phyloP scores from a whole-genome alignment of 2,888 invertebrate genomes.

The Monoplex corrugatus region DNA sequence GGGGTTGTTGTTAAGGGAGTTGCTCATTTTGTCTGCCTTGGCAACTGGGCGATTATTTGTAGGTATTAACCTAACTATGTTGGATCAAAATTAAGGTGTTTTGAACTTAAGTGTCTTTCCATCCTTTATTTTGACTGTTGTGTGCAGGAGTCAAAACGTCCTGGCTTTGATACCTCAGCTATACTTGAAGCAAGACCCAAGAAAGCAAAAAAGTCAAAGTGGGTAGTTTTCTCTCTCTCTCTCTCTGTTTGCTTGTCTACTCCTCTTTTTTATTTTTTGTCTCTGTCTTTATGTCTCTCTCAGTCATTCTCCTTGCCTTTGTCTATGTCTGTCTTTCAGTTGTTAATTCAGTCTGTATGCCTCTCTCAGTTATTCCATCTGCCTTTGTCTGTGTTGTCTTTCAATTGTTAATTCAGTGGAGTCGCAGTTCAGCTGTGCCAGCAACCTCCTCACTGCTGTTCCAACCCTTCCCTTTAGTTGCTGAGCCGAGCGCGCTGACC shows the following conservation, averaged over 20 bases:
- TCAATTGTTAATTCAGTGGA: not conserved
- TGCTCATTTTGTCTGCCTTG: no score
- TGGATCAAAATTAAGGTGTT: no score
- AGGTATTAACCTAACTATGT: no score
- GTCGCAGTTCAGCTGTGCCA: no score
- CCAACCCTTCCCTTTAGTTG: no score
- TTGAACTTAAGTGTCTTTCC: no score
- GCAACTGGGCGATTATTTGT: no score
- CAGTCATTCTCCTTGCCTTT: not conserved
- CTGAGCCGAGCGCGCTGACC: no score
- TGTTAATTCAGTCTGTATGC: not conserved
- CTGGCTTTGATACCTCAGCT: slow-evolving; percentile 37
- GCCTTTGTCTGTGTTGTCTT: not conserved
- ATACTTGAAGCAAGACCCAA: slow-evolving; percentile 38
- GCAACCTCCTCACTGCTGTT: no score
- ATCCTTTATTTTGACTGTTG: no score
- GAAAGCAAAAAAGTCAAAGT: slow-evolving; percentile 44
- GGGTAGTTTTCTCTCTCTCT: not conserved
- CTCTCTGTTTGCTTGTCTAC: not conserved
- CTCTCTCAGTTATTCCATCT: not conserved
- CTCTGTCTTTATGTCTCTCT: no score
- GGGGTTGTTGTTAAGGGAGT: no score
- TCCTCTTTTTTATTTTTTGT: not conserved
- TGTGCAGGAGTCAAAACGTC: slow-evolving; percentile 41
- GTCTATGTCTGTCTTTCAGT: not conserved